Conservation (phyloP, 2,888 invertebrate genomes). For the Adineta ricciae region DNA sequence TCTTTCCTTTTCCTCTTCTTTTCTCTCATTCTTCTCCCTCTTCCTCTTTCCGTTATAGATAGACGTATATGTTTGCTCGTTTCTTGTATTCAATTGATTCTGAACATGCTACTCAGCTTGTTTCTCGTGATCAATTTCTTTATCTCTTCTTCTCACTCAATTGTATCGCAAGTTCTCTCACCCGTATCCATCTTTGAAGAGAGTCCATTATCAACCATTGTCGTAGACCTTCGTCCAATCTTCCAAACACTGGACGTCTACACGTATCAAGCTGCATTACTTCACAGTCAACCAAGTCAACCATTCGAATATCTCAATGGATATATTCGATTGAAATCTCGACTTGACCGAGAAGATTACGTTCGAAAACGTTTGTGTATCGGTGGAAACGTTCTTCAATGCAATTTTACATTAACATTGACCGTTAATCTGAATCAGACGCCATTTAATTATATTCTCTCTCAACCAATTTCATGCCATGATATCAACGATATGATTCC, state of each 20-base stretch:
- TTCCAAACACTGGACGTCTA: background rate
- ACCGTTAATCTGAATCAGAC: background rate
- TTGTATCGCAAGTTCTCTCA: slow-evolving; percentile 7
- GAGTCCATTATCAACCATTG: background rate
- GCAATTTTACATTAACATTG: slow-evolving; percentile 12
- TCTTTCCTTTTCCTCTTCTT: background rate
- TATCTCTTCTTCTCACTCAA: background rate
- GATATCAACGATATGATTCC: slow-evolving; percentile 4
- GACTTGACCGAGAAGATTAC: slow-evolving; percentile 12
- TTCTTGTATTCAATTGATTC: background rate
- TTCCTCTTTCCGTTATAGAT: background rate
- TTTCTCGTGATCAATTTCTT: background rate
- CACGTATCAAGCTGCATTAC: background rate
- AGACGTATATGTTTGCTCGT: background rate
- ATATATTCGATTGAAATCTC: background rate
- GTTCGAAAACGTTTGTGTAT: slow-evolving; percentile 2
- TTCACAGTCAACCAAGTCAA: slow-evolving; percentile 18
- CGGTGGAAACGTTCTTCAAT: background rate
- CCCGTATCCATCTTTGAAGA: slow-evolving; percentile 8
- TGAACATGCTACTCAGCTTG: background rate
- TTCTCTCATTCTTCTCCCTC: background rate
- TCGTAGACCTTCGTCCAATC: background rate
- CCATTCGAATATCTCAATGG: slow-evolving; percentile 19
- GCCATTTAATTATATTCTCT: slow-evolving; percentile 5
- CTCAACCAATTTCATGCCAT: background rate